Conservation (phyloP, 1,140 invertebrate species). For the Amyelois transitella region DNA sequence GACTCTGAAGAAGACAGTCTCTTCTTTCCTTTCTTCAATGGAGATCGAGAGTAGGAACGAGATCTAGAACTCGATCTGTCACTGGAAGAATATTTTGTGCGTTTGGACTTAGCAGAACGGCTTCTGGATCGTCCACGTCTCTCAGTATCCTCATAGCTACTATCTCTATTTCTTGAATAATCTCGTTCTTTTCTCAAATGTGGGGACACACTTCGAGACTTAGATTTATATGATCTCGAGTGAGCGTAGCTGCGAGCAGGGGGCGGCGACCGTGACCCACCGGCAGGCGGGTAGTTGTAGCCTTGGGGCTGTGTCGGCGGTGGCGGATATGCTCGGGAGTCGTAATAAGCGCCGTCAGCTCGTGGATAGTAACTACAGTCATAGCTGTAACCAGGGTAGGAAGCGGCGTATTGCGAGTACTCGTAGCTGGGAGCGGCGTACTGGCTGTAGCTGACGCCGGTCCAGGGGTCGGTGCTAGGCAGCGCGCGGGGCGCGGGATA, state of each 20-base stretch:
- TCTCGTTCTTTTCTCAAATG: constrained; percentile 37
- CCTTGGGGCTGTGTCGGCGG: constrained; percentile 20
- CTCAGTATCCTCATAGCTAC: constrained; percentile 36
- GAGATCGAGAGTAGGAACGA: constrained; percentile 43
- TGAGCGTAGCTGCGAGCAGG: constrained; percentile 28
- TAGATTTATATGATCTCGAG: constrained; percentile 30
- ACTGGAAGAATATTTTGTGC: constrained; percentile 45
- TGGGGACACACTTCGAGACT: constrained; percentile 51
- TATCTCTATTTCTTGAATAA: constrained; percentile 47
- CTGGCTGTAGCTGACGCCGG: constrained; percentile 64
- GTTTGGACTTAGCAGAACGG: constrained; percentile 23
- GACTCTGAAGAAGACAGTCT: constrained; percentile 38
- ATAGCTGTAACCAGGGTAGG: constrained; percentile 51
- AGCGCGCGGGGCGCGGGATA: constrained; percentile 40
- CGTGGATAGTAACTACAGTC: constrained; percentile 53
- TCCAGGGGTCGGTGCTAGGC: constrained; percentile 69
- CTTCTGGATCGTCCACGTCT: constrained; percentile 41
- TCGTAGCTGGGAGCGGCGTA: constrained; percentile 55
- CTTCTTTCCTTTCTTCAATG: constrained; percentile 28
- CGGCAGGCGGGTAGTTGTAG: constrained; percentile 35
- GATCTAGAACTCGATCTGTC: constrained; percentile 47
- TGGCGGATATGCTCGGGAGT: constrained; percentile 28
- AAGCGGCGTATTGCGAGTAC: constrained; percentile 41
- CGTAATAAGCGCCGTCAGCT: constrained; percentile 42
- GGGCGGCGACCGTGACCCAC: constrained; percentile 26